Base-by-base conservation (phyloP, 2,797 vertebrate genomes). In the Malacoraja senta region DNA sequence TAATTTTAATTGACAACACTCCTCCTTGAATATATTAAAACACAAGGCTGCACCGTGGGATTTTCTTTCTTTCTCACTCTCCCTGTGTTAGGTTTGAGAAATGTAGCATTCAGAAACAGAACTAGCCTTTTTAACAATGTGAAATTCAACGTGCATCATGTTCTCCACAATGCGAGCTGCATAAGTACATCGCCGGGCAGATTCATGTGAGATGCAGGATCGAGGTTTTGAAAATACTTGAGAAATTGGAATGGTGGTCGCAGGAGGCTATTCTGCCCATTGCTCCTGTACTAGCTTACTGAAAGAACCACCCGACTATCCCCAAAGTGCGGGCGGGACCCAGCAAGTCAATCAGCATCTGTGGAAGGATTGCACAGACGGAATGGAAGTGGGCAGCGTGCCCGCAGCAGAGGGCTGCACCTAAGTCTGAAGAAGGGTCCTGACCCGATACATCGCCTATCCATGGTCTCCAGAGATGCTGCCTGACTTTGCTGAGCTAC, bases 1-100 rank as follows among this genome's bases (percentile, higher is more conserved):
- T 88, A 88, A 88, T 88, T 88, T 88, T 88, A 88, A 88, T 88
- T 88, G 84, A 88, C 63, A 88, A 88, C 84, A 88, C 63, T 88
- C 84, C 63, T 32, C 65, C 65, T 88, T 68, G 84, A 88, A 88
- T 68, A 88, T 32, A 68, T 35, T 88, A 21, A 88, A 0, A 32
- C 2, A 19, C n/a, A 21, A 68, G 61, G 35, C 63, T 15, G 84
- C 84, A 88, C n/a, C 8, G 8, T 88, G 84, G 6, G 7, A 65
- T 88, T 88, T 68, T 68, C 6, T 6, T 26, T 3, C 44, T 53
- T 53, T 53, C 44, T 53, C 44, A 53, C 21, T 74, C 21, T 74
- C 71, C 17, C 32, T 88, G 65, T 88, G 63, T 88, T 88, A 35
- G 29, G 65, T 68, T 88, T n/a, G 68, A 21, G 53, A 65, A 35